phyloP scores from a whole-genome alignment of 2,888 invertebrate genomes.

The Troides helena region DNA sequence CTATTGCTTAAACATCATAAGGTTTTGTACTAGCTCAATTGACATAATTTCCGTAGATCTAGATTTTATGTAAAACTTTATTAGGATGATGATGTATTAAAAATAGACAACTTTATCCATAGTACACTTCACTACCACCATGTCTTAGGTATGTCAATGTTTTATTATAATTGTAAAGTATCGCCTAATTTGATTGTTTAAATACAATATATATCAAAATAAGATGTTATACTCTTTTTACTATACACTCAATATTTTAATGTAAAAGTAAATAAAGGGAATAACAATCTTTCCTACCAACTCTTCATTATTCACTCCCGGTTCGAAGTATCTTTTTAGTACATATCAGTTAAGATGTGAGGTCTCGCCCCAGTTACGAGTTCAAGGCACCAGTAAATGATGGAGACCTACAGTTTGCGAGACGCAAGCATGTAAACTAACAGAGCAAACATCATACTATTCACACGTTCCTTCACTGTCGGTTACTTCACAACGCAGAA shows the following conservation, averaged over 20 bases:
- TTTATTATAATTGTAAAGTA: too few relatives aligned
- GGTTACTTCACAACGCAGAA: constrained; percentile 12
- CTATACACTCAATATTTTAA: background rate
- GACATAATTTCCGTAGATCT: too few relatives aligned
- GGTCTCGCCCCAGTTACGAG: constrained; percentile 26
- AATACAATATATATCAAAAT: background rate
- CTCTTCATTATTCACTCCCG: background rate
- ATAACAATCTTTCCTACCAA: background rate
- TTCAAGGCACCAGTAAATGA: constrained; percentile 28
- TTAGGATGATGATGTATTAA: too few relatives aligned
- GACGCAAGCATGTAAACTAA: constrained; percentile 23
- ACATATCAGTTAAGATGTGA: constrained; percentile 13
- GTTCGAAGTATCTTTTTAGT: constrained; percentile 6
- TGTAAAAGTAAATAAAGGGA: background rate
- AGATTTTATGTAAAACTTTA: too few relatives aligned
- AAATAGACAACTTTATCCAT: too few relatives aligned
- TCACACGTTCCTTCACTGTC: constrained; percentile 27
- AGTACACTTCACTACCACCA: too few relatives aligned
- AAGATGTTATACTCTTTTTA: background rate
- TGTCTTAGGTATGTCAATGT: too few relatives aligned
- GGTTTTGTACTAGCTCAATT: too few relatives aligned
- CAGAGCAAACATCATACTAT: constrained; percentile 25
- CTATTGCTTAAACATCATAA: too few relatives aligned
- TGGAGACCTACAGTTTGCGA: constrained; percentile 24
- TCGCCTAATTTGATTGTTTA: too few relatives aligned